Base-by-base conservation (phyloP, 2,797 vertebrate genomes). In the Discoglossus pictus region DNA sequence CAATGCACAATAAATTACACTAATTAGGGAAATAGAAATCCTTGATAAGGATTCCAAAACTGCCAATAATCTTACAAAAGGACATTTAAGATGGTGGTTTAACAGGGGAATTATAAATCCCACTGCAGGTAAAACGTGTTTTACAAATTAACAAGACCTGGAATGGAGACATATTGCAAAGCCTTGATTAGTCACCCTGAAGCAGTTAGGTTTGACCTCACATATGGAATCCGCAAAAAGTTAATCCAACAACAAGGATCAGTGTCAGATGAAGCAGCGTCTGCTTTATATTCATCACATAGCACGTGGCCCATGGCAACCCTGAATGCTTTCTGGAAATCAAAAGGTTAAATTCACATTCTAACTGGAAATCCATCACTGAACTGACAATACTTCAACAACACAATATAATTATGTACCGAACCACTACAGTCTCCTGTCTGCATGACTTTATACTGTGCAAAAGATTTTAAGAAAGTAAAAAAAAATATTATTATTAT, bases 1-100 rank as follows among this genome's bases (percentile, higher is more conserved):
- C n/a, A n/a, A n/a, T n/a, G n/a, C n/a, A n/a, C 39, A 34, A 73
- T 63, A 72, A 82, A 18, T 43, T 43, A 18, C 58, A 2, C 52
- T 74, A 18, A 70, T 53, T 2, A 1, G 1, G 2, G 11, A 6
- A 54, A 36, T 4, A 46, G 1, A 43, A 18, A 18, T 43, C 40
- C 40, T 18, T 7, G 15, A 10, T n/a, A n/a, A n/a, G n/a, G n/a
- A n/a, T n/a, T n/a, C 40, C 7, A 18, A 25, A 25, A 13, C 11
- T 35, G 18, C 20, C n/a, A 50, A 38, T 36, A 61, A 61, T 48
- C 44, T 38, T 4, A n/a, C n/a, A 44, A 20, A 15, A 46, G 16
- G 6, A 44, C 46, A 4, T 4, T 52, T 31, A 39, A 42, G n/a
- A 2, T 11, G 27, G 42, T 18, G 31, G 35, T 27, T 39, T 43